A percentile compares a stretch with the other conserved stretches of the same genome.
Conservation (phyloP, 2,797 vertebrate genomes). For the Macrochelys suwanniensis region DNA sequence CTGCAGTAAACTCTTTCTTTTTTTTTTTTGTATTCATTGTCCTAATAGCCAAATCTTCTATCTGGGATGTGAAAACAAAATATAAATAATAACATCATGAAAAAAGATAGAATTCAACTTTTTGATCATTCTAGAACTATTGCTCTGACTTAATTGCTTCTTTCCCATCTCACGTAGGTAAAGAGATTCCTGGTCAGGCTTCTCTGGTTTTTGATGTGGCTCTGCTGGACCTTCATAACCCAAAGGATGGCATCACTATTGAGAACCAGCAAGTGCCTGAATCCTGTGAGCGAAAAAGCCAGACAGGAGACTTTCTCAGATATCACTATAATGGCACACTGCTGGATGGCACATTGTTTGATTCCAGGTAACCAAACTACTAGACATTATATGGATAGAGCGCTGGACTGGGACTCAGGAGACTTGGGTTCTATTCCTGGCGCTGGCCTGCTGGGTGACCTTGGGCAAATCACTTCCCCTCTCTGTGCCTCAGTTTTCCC, state of each 20-base stretch:
- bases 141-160: background rate
- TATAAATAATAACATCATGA: background rate
- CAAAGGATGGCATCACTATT: constrained; percentile 90
- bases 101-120: background rate
- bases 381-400: background rate
- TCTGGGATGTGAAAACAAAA: background rate
- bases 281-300: constrained; percentile 87
- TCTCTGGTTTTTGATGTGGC: constrained; percentile 95
- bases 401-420: background rate
- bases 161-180: constrained; percentile 81
- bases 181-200: constrained; percentile 97
- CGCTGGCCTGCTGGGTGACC: background rate
- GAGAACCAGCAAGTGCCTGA: constrained; percentile 87
- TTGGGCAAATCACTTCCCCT: background rate
- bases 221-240: constrained; percentile 96
- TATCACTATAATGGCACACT: constrained; percentile 98
- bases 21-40: background rate
- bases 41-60: background rate
- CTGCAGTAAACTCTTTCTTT: background rate
- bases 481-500: background rate
- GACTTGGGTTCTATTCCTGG: background rate
- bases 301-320: constrained; percentile 92
- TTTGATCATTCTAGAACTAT: background rate
- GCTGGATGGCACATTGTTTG: constrained; percentile 94
- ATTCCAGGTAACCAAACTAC: constrained; percentile 89